phyloP scores from a whole-genome alignment of 2,888 invertebrate species.

The Drosophila kanekoi region DNA sequence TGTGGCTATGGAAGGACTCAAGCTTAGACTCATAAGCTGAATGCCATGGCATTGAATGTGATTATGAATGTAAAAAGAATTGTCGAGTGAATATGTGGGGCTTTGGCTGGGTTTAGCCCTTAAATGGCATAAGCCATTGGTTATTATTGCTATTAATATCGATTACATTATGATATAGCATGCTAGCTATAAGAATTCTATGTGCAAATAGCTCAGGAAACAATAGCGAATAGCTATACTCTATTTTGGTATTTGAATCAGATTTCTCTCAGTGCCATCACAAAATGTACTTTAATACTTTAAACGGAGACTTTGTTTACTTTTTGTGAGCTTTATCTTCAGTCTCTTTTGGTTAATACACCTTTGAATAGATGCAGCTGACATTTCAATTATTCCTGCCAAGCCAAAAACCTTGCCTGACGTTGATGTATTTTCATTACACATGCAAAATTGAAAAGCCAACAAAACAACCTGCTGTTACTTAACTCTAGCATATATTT shows the following conservation, averaged over 20 bases:
- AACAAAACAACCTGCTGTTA: slow-evolving; percentile 16
- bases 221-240: too few relatives aligned
- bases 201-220: too few relatives aligned
- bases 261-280: too few relatives aligned
- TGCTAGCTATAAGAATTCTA: too few relatives aligned
- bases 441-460: slow-evolving; percentile 30
- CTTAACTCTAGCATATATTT: slow-evolving; percentile 24
- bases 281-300: too few relatives aligned
- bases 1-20: slow-evolving; percentile 5
- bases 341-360: too few relatives aligned
- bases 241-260: too few relatives aligned
- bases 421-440: slow-evolving; percentile 46
- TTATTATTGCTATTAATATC: background rate
- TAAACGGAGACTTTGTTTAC: too few relatives aligned
- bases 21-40: slow-evolving; percentile 26
- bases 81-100: slow-evolving; percentile 5
- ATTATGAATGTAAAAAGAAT: slow-evolving; percentile 22
- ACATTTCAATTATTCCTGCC: slow-evolving; percentile 57
- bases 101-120: background rate
- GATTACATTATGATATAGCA: background rate
- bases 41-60: slow-evolving; percentile 56
- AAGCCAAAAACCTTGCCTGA: slow-evolving; percentile 21
- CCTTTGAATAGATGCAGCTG: slow-evolving; percentile 49
- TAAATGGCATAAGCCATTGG: background rate
- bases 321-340: background rate